Conservation (phyloP, 1,140 invertebrate species). For the Matsumurasca onukii region DNA sequence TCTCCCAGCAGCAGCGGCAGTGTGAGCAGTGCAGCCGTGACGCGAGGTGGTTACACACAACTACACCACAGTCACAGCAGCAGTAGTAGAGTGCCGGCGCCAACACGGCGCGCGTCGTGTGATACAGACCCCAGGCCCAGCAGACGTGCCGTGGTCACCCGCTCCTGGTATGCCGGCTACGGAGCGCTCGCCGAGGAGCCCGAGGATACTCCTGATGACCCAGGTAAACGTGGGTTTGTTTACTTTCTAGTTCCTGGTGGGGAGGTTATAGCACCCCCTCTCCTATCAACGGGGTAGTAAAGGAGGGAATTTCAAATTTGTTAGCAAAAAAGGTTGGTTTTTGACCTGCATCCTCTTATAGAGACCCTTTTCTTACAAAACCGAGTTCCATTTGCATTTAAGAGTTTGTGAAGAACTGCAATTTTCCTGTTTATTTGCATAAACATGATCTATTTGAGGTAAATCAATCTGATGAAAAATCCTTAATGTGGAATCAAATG, state of each 20-base stretch:
- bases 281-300: no score
- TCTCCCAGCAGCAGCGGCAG: slow-evolving; percentile 6
- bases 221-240: slow-evolving; percentile 7
- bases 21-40: background rate
- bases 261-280: no score
- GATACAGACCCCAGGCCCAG: background rate
- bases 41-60: background rate
- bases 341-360: no score
- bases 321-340: no score
- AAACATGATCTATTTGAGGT: no score
- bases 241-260: background rate
- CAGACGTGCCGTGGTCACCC: slow-evolving; percentile 26
- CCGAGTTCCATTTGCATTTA: no score
- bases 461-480: no score
- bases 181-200: slow-evolving; percentile 37
- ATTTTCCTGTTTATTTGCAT: no score
- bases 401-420: no score
- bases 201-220: background rate
- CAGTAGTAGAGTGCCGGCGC: background rate
- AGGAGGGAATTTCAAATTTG: no score
- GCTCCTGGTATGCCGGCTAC: slow-evolving; percentile 37
- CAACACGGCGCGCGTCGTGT: background rate
- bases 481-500: no score
- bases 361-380: no score
- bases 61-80: background rate